Percentiles rank a stretch among this genome's conserved stretches.
These are phyloP conservation scores for Hemiscyllium ocellatum DNA, from an alignment of 2,113 vertebrate species.

Conservation along the genomic window DNA sequence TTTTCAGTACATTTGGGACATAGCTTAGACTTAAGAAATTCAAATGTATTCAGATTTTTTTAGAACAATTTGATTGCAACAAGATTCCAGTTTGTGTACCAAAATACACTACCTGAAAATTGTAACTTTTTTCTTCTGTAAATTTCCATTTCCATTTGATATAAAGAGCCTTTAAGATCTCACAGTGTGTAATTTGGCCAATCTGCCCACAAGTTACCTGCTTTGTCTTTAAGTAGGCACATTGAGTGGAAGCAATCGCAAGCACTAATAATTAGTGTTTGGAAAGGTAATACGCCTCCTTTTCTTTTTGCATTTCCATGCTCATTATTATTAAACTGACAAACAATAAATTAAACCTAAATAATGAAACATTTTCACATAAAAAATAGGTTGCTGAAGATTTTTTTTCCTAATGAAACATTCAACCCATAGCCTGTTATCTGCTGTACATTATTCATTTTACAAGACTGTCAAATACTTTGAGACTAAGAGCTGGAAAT, in stretches of 20 bases:
- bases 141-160: background rate
- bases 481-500: conserved; percentile 41
- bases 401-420: conserved; percentile 36
- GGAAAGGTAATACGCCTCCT: conserved; percentile 25
- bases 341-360: conserved; percentile 37
- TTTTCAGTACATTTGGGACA: background rate
- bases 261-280: conserved; percentile 36
- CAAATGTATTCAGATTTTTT: background rate
- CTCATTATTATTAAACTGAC: conserved; percentile 38
- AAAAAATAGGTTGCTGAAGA: conserved; percentile 36
- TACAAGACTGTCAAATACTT: conserved; percentile 43
- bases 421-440: conserved; percentile 37
- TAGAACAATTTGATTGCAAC: background rate
- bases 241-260: background rate
- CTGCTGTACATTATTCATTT: conserved; percentile 45
- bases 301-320: conserved; percentile 35
- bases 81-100: background rate
- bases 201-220: conserved; percentile 26
- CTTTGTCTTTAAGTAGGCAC: background rate
- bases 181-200: background rate
- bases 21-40: background rate
- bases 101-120: background rate
- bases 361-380: conserved; percentile 38
- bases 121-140: background rate
- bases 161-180: background rate